Evolutionary conservation across 2,113 vertebrate species (phyloP).

Genomic region (Columba janthina): DNA sequence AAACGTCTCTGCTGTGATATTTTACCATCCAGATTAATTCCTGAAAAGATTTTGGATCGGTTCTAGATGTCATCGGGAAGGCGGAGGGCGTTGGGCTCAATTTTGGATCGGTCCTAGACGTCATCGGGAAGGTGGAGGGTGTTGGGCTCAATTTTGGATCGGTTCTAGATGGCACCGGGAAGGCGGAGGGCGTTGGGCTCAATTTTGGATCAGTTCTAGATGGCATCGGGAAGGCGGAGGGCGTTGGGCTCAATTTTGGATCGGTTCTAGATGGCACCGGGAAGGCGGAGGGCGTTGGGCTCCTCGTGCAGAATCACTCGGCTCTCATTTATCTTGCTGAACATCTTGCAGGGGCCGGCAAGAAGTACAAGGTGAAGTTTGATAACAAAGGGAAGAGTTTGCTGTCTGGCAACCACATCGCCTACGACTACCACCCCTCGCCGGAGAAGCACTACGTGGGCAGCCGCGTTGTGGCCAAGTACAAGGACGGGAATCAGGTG

Average conservation of each 20-base stretch:
- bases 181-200: fast-evolving
- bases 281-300: fast-evolving
- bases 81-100: too few species aligned
- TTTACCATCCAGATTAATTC: fast-evolving
- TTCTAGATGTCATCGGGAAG: fast-evolving
- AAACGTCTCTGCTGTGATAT: fast-evolving
- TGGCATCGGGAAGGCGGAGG: too few species aligned
- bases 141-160: neutral
- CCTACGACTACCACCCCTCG: conserved; percentile 90
- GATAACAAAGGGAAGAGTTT: conserved; percentile 97
- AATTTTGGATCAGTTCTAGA: too few species aligned
- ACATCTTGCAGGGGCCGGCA: conserved; percentile 74
- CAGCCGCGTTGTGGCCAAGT: conserved; percentile 93
- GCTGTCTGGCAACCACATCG: conserved; percentile 95
- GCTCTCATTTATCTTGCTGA: fast-evolving
- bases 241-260: neutral
- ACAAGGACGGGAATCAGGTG: conserved; percentile 93
- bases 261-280: fast-evolving
- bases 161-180: fast-evolving
- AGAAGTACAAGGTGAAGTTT: conserved; percentile 97
- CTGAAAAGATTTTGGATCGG: neutral
- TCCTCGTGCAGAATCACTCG: fast-evolving
- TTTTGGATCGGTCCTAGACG: too few species aligned
- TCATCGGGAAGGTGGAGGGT: too few species aligned
- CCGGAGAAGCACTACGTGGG: conserved; percentile 89